phyloP scores from a whole-genome alignment of 2,797 vertebrate genomes.

The Taeniopygia guttata region DNA sequence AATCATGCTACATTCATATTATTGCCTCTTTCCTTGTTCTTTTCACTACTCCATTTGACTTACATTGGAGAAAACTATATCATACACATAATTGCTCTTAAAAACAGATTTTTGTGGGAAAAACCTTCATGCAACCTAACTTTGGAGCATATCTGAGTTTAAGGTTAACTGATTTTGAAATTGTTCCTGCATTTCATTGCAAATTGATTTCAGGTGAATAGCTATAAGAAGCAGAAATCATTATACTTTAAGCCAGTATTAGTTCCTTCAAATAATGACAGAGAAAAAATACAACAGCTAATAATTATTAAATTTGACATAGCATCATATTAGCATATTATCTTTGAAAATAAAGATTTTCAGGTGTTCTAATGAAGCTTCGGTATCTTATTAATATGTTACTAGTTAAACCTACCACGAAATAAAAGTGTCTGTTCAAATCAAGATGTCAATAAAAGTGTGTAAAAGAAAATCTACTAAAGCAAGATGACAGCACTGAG shows the following conservation, averaged over 20 bases:
- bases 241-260: not conserved
- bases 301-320: not conserved
- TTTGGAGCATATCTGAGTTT: not conserved
- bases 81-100: not conserved
- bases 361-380: not conserved
- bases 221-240: not conserved
- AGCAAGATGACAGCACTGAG: not conserved
- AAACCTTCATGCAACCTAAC: not conserved
- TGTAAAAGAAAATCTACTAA: not conserved
- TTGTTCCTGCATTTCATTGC: not conserved
- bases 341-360: not conserved
- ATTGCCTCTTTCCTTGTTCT: not conserved
- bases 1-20: not conserved
- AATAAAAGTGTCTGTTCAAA: not conserved
- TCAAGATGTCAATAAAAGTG: not conserved
- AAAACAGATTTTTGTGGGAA: not conserved
- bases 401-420: not conserved
- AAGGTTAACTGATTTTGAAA: not conserved
- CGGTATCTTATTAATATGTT: not conserved
- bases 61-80: not conserved
- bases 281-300: not conserved
- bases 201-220: not conserved
- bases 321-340: not conserved
- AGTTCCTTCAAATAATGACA: not conserved
- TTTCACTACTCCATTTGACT: not conserved